These are phyloP conservation scores for Pachyramphus minor DNA, from an alignment of 2,113 vertebrate species.

Conservation along the genomic window DNA sequence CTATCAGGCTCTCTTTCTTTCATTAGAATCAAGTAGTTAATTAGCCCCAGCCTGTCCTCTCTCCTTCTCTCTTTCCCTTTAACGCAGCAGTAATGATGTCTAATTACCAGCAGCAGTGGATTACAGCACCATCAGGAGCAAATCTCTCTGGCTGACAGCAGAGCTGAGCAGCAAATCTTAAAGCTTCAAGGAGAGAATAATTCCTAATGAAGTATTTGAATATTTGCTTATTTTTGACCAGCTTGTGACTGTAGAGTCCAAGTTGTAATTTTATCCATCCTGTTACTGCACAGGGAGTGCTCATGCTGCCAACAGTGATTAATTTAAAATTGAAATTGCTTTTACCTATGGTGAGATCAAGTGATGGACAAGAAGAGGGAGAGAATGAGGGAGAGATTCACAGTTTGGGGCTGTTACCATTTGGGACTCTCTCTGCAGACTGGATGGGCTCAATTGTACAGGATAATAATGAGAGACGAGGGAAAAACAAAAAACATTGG, in stretches of 20 bases:
- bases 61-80: constrained; percentile 75
- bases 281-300: background rate
- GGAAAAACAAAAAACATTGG: background rate
- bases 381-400: background rate
- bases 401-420: background rate
- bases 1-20: constrained; percentile 78
- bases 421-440: constrained; percentile 13
- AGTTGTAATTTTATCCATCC: constrained; percentile 1
- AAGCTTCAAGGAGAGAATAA: constrained; percentile 63
- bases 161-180: constrained; percentile 62
- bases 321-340: constrained; percentile 38
- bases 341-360: constrained; percentile 42
- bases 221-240: constrained; percentile 45
- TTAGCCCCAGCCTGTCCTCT: constrained; percentile 80
- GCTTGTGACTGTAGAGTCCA: constrained; percentile 2
- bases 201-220: constrained; percentile 36
- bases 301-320: background rate
- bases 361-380: background rate
- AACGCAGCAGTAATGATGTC: constrained; percentile 79
- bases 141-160: constrained; percentile 70
- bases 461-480: background rate
- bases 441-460: background rate
- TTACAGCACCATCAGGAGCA: constrained; percentile 75
- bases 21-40: constrained; percentile 83
- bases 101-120: constrained; percentile 81